Conservation (phyloP, 2,888 invertebrate species). For the Brachyopa scutellaris region DNA sequence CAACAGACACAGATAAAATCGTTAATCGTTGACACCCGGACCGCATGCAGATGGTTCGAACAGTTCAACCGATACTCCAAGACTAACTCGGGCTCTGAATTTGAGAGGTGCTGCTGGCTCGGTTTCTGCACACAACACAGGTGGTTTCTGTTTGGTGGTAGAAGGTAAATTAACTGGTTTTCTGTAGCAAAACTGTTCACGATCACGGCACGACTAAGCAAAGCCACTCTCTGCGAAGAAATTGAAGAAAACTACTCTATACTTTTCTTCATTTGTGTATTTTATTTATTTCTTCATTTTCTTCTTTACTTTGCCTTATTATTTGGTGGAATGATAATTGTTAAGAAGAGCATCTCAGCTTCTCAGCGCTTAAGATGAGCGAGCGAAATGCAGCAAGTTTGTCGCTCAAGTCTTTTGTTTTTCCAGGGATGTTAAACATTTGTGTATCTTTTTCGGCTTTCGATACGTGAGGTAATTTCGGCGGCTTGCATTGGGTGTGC, state of each 20-base stretch:
- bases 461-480: constrained; percentile 43
- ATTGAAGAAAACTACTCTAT: constrained; percentile 42
- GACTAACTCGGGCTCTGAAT: constrained; percentile 41
- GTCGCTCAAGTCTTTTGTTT: constrained; percentile 61
- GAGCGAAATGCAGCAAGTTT: constrained; percentile 23
- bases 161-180: constrained; percentile 69
- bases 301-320: constrained; percentile 6
- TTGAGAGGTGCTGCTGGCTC: constrained; percentile 9
- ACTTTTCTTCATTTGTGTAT: constrained; percentile 36
- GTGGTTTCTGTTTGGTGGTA: no score
- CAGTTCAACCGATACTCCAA: constrained; percentile 58
- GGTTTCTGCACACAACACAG: constrained; percentile 48
- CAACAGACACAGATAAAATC: constrained; percentile 19
- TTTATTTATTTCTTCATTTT: constrained; percentile 15
- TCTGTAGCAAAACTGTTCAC: constrained; percentile 49
- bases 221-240: constrained; percentile 44
- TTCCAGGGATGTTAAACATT: constrained; percentile 58
- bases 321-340: neutral
- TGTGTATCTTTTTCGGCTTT: constrained; percentile 7
- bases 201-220: constrained; percentile 12
- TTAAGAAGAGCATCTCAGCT: constrained; percentile 25
- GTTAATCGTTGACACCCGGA: constrained; percentile 3
- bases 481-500: constrained; percentile 28
- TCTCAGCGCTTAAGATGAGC: neutral
- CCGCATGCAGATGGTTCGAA: constrained; percentile 38